These are phyloP conservation scores for Callitettix versicolor DNA, from an alignment of 1,140 invertebrate species.

Conservation along the genomic window DNA sequence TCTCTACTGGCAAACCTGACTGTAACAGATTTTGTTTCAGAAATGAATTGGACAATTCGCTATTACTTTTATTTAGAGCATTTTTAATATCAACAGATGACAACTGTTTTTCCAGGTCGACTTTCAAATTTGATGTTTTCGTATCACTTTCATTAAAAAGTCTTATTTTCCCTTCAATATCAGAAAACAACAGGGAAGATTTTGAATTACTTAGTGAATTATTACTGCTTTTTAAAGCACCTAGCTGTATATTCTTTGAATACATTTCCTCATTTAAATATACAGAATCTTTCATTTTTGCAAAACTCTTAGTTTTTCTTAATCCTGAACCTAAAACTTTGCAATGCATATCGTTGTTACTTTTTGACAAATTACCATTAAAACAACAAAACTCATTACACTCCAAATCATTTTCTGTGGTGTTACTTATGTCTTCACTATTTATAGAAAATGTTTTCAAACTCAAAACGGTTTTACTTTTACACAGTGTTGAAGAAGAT, in stretches of 20 bases:
- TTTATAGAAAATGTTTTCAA: slow-evolving; percentile 7
- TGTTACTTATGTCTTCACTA: neutral
- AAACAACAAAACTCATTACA: slow-evolving; percentile 1
- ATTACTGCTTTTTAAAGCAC: too few relatives aligned
- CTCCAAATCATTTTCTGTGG: neutral
- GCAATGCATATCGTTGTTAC: neutral
- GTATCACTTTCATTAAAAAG: too few relatives aligned
- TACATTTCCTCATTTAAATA: neutral
- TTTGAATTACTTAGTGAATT: neutral
- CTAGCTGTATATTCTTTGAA: neutral
- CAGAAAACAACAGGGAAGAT: neutral
- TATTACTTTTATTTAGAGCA: slow-evolving; percentile 1
- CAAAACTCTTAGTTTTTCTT: neutral
- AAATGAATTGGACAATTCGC: neutral
- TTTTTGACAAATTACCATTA: neutral
- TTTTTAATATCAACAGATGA: neutral
- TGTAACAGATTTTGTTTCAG: neutral
- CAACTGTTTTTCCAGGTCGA: slow-evolving; percentile 9
- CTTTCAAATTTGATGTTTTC: neutral
- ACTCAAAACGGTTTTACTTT: slow-evolving; percentile 4
- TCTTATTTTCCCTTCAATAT: neutral
- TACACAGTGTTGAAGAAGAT: slow-evolving; percentile 2
- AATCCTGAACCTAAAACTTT: neutral
- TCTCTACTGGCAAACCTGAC: neutral
- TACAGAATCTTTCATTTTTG: neutral